Base-by-base conservation (phyloP, 2,113 vertebrate species). In the Pipa parva region DNA sequence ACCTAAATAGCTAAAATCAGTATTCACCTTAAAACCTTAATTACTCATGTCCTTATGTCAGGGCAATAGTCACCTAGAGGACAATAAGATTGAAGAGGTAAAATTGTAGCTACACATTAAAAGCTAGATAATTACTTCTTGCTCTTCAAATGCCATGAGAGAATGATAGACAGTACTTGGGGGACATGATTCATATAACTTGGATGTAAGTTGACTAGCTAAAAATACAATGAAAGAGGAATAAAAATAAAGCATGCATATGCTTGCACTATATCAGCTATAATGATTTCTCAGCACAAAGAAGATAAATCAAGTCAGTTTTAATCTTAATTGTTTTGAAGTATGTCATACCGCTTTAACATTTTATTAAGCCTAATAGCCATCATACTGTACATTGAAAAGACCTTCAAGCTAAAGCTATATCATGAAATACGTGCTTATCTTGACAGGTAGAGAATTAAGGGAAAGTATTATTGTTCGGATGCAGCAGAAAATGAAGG, bases 221-320 rank as follows among this genome's bases (percentile, higher is more conserved):
- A 69, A 69, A 69, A 60, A 69, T 69, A 69, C 65, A 52, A 60
- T 69, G 46, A 37, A 27, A 60, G 28, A 51, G 15, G 56, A 69
- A 60, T 69, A 69, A 69, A 68, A 69, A 69, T 60, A 69, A 69
- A 69, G 57, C 57, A 52, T 69, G 65, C 65, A 69, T 69, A 69
- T 69, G 65, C 57, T 69, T 60, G 65, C 65, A 60, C 33, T 69
- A 51, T 60, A 69, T 42, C 46, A 37, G 33, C 33, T 21, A 13
- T 67, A 67, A 67, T 69, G 57, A 60, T 69, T 69, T 60, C 57
- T 60, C 48, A 20, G 31, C 27, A 27, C 29, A 51, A 48, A 60
- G n/a, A 5, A 69, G 45, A 60, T 69, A 69, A 60, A 69, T 69
- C 65, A 69, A 52, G 24, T 24, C 29, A 69, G 51, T 69, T 31